Conservation (phyloP, 2,888 invertebrate species). For the Spilarctia lutea region DNA sequence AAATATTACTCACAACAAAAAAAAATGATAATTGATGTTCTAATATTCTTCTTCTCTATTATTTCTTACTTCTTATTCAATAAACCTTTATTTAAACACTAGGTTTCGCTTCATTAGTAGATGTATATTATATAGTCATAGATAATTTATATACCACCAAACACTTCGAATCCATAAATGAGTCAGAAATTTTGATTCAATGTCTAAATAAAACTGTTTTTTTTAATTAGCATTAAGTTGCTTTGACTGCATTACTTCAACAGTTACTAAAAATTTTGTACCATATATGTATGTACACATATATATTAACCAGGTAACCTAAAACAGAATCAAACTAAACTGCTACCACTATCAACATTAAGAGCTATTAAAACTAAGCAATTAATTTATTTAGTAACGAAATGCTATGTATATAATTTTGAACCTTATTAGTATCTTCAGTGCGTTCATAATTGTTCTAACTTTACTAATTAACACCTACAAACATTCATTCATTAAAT, state of each 20-base stretch:
- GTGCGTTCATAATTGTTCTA: conserved; percentile 41
- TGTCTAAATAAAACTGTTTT: not conserved
- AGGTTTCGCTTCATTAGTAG: not conserved
- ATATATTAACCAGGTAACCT: not conserved
- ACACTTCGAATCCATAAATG: conserved; percentile 53
- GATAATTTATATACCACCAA: conserved; percentile 55
- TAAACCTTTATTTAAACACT: not conserved
- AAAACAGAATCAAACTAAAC: not conserved
- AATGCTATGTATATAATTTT: not conserved
- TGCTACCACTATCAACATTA: not conserved
- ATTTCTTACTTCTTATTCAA: not conserved
- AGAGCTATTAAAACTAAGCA: not conserved
- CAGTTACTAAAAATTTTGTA: not conserved
- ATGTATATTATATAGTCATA: conserved; percentile 24
- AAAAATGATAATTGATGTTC: not conserved
- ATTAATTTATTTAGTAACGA: conserved; percentile 24
- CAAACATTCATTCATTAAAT: conserved; percentile 40
- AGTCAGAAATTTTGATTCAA: conserved; percentile 48
- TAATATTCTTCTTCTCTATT: not conserved
- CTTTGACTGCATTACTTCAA: not conserved
- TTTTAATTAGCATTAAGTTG: not conserved
- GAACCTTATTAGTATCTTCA: conserved; percentile 14
- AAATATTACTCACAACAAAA: not conserved
- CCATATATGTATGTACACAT: not conserved
- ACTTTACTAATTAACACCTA: conserved; percentile 62